Evolutionary conservation across 2,888 invertebrate species (phyloP), one percentile per base, ranked within the genome.

Genomic region (Morinoia aosen): DNA sequence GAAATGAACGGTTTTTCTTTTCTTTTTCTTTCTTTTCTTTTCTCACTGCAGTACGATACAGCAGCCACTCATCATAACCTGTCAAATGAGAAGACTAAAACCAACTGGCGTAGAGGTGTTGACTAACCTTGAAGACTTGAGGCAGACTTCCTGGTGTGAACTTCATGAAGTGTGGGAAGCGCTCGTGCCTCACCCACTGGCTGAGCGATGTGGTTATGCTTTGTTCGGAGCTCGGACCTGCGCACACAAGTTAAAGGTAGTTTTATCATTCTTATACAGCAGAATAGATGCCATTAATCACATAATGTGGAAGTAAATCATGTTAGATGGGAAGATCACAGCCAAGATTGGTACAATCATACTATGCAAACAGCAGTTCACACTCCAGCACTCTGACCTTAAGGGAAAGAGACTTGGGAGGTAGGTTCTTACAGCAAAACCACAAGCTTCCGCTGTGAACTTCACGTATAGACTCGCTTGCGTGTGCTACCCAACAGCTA

Each of bases 121-220:
- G 88, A 39, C 94, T 90, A 48, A 96, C 96, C 96, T 96, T 96
- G 96, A 96, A 96, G 12, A 96, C 95, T 56, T 96, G 96, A 16
- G 93, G 90, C 48, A 96, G 56, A 88, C 96, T 96, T n/a, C 96
- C 96, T 64, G 95, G 95, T 25, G 96, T 96, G 16, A 96, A 98
- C 97, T 98, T 99, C 14, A 99, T 98, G 97, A 99, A 99, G 95
- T 98, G 98, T 91, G 98, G 98, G 97, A 99, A 99, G 96, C 99
- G 98, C 97, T 99, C 99, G 39, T 98, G 98, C 97, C 99, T 98
- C 57, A 99, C 98, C 99, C 99, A 99, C 96, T 98, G 98, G 97
- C 98, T 98, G 97, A 99, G 94, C 0, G 98, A 98, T 12, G 97
- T 97, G 97, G 99, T 99, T 95, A 98, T n/a, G 16, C 95, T 58